These are phyloP conservation scores for Numenius arquata DNA, from an alignment of 2,113 vertebrate genomes.

Conservation along the genomic window DNA sequence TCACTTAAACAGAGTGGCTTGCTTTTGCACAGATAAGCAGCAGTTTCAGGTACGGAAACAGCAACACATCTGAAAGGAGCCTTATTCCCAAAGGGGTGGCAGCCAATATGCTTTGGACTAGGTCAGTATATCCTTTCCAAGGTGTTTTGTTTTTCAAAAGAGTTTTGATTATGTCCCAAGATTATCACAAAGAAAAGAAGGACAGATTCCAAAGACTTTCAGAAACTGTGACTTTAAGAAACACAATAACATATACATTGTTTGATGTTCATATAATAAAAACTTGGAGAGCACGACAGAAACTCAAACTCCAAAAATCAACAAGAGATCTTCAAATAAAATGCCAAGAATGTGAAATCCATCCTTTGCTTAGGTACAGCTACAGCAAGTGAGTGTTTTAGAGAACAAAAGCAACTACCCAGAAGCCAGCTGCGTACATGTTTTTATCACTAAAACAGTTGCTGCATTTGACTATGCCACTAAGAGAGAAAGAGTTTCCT, in stretches of 20 bases:
- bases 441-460: conserved; percentile 56
- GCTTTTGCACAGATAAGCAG: neutral
- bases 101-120: neutral
- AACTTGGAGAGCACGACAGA: neutral
- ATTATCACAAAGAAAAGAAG: neutral
- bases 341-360: neutral
- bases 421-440: conserved; percentile 58
- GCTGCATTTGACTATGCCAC: conserved; percentile 14
- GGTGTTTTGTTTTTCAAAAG: neutral
- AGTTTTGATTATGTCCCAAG: neutral
- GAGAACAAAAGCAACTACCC: conserved; percentile 30
- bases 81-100: neutral
- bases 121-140: neutral
- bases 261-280: neutral
- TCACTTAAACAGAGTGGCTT: neutral
- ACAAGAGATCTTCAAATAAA: neutral
- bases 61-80: neutral
- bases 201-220: neutral
- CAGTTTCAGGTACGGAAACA: conserved; percentile 25
- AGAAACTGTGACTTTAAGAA: neutral
- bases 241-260: neutral
- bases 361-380: neutral
- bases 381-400: conserved; percentile 1
- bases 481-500: neutral
- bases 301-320: neutral